These are phyloP conservation scores for Rhynchomys soricoides DNA, from an alignment of 2,113 vertebrate genomes.

Conservation along the genomic window DNA sequence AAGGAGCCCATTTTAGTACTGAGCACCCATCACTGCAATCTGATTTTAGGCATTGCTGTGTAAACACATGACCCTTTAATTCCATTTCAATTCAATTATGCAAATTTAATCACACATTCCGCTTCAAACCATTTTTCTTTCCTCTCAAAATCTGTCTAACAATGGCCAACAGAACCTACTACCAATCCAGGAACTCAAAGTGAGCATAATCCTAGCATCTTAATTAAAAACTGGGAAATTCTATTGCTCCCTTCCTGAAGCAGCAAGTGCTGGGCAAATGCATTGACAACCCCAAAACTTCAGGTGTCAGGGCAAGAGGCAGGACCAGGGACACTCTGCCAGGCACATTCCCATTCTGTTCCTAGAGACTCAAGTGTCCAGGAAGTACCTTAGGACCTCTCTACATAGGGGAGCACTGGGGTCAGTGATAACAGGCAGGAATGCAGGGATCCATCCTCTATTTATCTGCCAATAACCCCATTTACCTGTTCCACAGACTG, in stretches of 20 bases:
- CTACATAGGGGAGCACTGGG: background rate
- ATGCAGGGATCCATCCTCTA: background rate
- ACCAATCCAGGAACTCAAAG: background rate
- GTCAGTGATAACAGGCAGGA: background rate
- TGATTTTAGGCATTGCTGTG: constrained; percentile 66
- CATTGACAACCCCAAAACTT: too few species aligned
- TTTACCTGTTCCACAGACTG: background rate
- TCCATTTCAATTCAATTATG: constrained; percentile 77
- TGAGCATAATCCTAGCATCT: background rate
- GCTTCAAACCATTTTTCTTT: constrained; percentile 68
- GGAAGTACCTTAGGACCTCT: background rate
- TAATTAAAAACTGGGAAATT: background rate
- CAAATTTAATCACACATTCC: constrained; percentile 73
- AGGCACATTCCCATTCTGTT: fast-evolving
- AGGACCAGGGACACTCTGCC: background rate
- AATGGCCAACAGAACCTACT: constrained; percentile 22
- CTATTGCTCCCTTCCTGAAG: background rate
- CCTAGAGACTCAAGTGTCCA: too few species aligned
- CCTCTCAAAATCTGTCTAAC: constrained; percentile 61
- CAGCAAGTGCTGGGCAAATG: fast-evolving
- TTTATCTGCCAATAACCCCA: background rate
- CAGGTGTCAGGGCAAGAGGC: background rate
- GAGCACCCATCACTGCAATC: constrained; percentile 49
- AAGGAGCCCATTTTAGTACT: constrained; percentile 47
- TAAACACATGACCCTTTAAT: constrained; percentile 78